Evolutionary conservation across 2,797 vertebrate species (phyloP).

Genomic region (Botia almorhae): DNA sequence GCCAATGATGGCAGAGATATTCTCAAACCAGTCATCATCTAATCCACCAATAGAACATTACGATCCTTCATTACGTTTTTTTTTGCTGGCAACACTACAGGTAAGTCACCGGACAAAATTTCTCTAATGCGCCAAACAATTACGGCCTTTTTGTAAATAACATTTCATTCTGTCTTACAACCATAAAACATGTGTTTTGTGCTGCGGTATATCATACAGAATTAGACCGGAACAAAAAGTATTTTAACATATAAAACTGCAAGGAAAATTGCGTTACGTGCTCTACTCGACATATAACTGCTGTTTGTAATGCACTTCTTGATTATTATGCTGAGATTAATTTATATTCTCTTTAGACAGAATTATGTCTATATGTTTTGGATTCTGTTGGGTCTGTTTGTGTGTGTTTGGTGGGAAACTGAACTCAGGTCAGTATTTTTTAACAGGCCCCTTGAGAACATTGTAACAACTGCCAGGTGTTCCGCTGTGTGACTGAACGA

Average conservation of each 20-base stretch:
- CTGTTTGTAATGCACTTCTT: background rate
- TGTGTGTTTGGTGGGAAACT: constrained; percentile 58
- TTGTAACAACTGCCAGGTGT: constrained; percentile 78
- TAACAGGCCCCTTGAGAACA: constrained; percentile 75
- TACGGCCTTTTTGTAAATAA: no score
- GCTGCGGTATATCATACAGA: no score
- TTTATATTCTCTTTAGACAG: background rate
- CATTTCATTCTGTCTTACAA: no score
- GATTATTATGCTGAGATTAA: background rate
- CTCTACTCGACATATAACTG: background rate
- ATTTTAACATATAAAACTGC: no score
- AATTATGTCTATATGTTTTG: constrained; percentile 17
- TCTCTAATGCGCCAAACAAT: background rate
- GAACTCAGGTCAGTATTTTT: constrained; percentile 65
- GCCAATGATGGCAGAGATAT: constrained; percentile 2
- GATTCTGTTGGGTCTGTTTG: constrained; percentile 14
- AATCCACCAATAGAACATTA: background rate
- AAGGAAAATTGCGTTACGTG: no score
- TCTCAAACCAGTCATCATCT: background rate
- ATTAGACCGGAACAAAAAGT: no score
- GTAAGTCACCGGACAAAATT: background rate
- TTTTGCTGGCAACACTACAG: background rate
- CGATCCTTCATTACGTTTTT: background rate
- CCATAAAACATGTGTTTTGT: background rate
- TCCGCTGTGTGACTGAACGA: constrained; percentile 69